These are phyloP conservation scores for Agriopis leucophaearia DNA, from an alignment of 2,888 invertebrate genomes.

Conservation along the genomic window DNA sequence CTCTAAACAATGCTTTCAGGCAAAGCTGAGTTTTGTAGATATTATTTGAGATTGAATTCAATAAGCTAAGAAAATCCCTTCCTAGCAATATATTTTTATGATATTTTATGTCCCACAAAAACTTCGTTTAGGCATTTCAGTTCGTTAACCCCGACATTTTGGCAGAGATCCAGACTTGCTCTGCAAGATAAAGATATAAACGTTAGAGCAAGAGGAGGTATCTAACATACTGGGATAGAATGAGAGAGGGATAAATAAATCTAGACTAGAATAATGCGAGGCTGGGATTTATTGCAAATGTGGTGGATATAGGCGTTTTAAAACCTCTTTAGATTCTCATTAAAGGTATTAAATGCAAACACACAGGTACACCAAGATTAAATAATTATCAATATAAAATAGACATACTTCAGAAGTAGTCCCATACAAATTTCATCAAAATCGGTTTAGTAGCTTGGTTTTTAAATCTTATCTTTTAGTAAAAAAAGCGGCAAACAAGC, in stretches of 20 bases:
- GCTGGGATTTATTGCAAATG: slow-evolving; percentile 30
- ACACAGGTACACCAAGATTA: too few species aligned
- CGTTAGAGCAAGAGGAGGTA: slow-evolving; percentile 28
- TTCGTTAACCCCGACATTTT: slow-evolving; percentile 36
- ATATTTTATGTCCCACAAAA: slow-evolving; percentile 12
- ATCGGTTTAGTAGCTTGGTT: too few species aligned
- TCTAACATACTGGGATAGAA: background rate
- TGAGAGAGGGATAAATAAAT: slow-evolving; percentile 8
- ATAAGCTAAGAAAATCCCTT: background rate
- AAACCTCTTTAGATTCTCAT: background rate
- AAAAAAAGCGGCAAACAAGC: too few species aligned
- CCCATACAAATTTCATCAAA: too few species aligned
- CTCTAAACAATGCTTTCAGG: too few species aligned
- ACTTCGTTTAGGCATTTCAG: slow-evolving; percentile 30
- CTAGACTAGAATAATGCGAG: slow-evolving; percentile 2
- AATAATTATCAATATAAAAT: too few species aligned
- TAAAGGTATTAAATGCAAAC: background rate
- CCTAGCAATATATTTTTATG: background rate
- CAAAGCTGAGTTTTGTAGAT: too few species aligned
- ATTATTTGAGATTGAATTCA: background rate
- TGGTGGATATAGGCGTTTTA: background rate
- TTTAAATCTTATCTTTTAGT: too few species aligned
- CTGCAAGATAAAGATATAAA: slow-evolving; percentile 34
- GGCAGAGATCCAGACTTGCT: slow-evolving; percentile 30
- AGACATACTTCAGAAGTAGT: too few species aligned